phyloP scores from a whole-genome alignment of 2,797 vertebrate genomes.

The Moxostoma hubbsi region DNA sequence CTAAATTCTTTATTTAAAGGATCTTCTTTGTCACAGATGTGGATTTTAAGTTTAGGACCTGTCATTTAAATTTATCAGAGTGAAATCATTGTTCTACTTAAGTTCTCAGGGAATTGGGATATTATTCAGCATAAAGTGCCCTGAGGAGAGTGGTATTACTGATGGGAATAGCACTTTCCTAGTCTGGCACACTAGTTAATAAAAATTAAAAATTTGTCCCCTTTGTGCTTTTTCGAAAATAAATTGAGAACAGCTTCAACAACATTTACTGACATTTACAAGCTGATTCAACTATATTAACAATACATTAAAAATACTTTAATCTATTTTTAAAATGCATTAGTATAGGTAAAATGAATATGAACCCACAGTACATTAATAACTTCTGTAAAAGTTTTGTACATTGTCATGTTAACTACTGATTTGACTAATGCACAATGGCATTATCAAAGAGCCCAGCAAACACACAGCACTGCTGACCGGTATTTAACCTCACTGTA shows the following conservation, averaged over 20 bases:
- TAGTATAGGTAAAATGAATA: too few relatives aligned
- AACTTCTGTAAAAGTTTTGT: constrained; percentile 13
- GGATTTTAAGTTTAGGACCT: neutral
- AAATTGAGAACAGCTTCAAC: constrained; percentile 9
- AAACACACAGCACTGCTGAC: constrained; percentile 37
- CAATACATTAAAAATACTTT: too few relatives aligned
- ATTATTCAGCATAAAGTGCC: constrained; percentile 36
- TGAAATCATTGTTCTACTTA: constrained; percentile 29
- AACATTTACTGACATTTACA: neutral
- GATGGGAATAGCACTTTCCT: constrained; percentile 43
- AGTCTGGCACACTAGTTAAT: constrained; percentile 28
- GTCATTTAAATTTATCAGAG: neutral
- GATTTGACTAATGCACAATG: neutral
- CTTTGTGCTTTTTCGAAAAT: constrained; percentile 45
- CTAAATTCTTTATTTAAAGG: neutral
- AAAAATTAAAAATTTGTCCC: constrained; percentile 34
- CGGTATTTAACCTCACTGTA: constrained; percentile 31
- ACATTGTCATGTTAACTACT: constrained; percentile 23
- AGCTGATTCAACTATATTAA: too few relatives aligned
- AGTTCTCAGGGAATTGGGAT: constrained; percentile 36
- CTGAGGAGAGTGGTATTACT: constrained; percentile 20
- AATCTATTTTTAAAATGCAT: too few relatives aligned
- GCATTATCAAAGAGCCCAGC: constrained; percentile 28
- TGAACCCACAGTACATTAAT: too few relatives aligned
- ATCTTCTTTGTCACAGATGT: neutral